These are phyloP conservation scores for Rhamnusium bicolor DNA, from an alignment of 2,888 invertebrate genomes.

Conservation along the genomic window DNA sequence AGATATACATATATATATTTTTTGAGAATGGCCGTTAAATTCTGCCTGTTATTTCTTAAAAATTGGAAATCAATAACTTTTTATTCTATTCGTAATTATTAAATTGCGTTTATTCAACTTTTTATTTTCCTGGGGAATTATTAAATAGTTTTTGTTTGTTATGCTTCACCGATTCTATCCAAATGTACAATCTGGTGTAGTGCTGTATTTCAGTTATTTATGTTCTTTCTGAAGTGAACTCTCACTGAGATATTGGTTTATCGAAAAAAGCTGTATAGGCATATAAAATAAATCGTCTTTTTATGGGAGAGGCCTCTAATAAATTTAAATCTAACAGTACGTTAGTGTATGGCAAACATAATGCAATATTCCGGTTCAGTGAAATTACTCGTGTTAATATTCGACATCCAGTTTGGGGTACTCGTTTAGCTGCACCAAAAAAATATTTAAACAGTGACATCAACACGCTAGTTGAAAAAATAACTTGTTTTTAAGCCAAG, in stretches of 20 bases:
- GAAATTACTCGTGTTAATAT: not conserved
- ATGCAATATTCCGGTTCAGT: not conserved
- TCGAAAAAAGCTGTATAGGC: conserved; percentile 1
- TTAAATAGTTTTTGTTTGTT: conserved; percentile 21
- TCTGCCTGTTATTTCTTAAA: conserved; percentile 23
- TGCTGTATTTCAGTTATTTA: conserved; percentile 17
- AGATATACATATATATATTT: not conserved
- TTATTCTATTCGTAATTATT: conserved; percentile 20
- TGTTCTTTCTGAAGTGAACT: conserved; percentile 20
- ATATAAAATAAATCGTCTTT: not conserved
- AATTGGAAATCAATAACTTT: conserved; percentile 35
- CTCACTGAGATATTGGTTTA: conserved; percentile 17
- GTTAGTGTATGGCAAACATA: not conserved
- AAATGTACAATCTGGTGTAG: conserved; percentile 7
- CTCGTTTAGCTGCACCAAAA: not conserved
- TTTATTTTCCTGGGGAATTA: conserved; percentile 28
- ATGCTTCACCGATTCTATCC: conserved; percentile 8
- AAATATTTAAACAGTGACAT: conserved; percentile 17
- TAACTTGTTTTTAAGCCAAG: conserved; percentile 27
- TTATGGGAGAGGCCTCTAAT: not conserved
- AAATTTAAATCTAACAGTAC: not conserved
- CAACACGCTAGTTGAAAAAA: conserved; percentile 16
- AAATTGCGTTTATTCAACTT: conserved; percentile 26
- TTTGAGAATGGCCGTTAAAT: not conserved
- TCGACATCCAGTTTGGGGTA: not conserved